These are phyloP conservation scores for Andrena bicolor DNA, from an alignment of 2,888 invertebrate genomes.

Conservation along the genomic window DNA sequence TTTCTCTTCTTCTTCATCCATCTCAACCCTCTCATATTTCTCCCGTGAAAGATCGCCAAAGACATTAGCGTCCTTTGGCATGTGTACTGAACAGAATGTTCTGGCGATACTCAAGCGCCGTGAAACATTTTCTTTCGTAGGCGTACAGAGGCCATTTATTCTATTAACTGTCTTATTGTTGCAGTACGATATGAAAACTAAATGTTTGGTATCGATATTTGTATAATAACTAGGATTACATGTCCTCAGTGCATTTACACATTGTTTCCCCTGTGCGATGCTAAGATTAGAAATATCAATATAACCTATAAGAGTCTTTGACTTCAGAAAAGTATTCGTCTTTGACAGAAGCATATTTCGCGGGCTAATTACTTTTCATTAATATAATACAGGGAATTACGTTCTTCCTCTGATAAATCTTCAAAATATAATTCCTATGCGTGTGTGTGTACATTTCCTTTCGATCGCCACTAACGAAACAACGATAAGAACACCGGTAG, in stretches of 20 bases:
- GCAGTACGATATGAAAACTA: not conserved
- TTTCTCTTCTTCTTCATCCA: slow-evolving; percentile 76
- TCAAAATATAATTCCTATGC: not conserved
- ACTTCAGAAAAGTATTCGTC: not conserved
- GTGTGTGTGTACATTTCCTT: no score
- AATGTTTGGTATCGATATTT: not conserved
- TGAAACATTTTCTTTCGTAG: no score
- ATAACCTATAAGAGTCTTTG: slow-evolving; percentile 25
- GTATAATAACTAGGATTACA: not conserved
- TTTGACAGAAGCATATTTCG: slow-evolving; percentile 11
- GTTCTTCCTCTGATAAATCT: not conserved
- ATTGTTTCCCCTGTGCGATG: slow-evolving; percentile 8
- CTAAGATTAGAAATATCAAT: not conserved
- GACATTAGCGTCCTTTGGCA: not conserved
- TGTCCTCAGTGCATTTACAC: not conserved
- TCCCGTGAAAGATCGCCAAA: slow-evolving; percentile 44
- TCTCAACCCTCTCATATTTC: slow-evolving; percentile 61
- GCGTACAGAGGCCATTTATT: not conserved
- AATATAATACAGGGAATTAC: not conserved
- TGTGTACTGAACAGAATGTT: not conserved
- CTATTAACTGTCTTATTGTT: not conserved
- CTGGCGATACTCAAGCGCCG: not conserved
- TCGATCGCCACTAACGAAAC: no score
- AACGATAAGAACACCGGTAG: no score
- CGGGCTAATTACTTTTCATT: not conserved